Evolutionary conservation across 2,888 invertebrate species (phyloP), one percentile per base, ranked within the genome.

Genomic region (Abscondita cerata): DNA sequence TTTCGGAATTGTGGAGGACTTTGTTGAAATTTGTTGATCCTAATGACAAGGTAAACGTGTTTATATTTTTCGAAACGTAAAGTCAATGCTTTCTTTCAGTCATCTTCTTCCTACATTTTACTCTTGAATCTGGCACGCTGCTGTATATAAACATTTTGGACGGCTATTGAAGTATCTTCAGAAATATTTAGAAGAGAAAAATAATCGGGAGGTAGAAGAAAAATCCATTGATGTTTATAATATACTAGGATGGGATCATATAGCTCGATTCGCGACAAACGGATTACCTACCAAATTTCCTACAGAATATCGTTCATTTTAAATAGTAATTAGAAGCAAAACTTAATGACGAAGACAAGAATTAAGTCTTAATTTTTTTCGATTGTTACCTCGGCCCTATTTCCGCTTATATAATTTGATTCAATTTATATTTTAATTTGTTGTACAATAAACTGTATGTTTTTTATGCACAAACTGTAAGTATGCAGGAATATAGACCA

Each of bases 91-190:
- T 55, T 34, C 47, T 69, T 68, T 13, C 41, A 74, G 74, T 40
- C 50, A 11, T 64, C 68, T 18, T 71, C 76, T 9, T 66, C 71
- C 19, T 74, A 75, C 44, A 88, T 88, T 47, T 83, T 91, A 46
- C 87, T 89, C 92, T 96, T 76, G 88, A 11, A 81, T 92, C 38
- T 93, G 93, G 89, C 93, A 97, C 77, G 91, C 93, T 44, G 86
- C 90, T 73, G 85, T 89, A 0, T 84, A 91, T 73, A 83, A 86
- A 64, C 93, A 95, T 55, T 92, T 90, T 81, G 97, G 95, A 0
- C 87, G 93, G 64, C 89, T 91, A 66, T 79, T 92, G 66, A 94
- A 93, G 78, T 84, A 91, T 65, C 81, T 95, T 16, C 77, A 82
- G 64, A 91, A 91, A 80, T 83, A 91, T 65, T 86, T 87, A 64